Percentiles rank a stretch among this genome's conserved stretches.
Evolutionary conservation across 2,888 invertebrate genomes (phyloP).

Genomic region (Leptopilina drosophilae): DNA sequence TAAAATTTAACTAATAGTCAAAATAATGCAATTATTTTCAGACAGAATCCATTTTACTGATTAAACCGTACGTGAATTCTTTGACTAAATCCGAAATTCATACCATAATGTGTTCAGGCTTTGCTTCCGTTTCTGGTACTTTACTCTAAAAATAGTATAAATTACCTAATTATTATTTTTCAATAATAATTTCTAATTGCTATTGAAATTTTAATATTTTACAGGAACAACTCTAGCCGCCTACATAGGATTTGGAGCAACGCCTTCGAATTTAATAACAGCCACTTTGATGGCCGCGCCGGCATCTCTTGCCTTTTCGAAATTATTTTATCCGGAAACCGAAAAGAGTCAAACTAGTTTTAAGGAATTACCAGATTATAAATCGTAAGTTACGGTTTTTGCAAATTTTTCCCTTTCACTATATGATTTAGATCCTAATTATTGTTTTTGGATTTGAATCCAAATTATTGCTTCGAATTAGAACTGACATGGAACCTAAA

Average conservation of each 20-base stretch:
- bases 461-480: background rate
- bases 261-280: constrained; percentile 91
- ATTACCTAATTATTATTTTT: too few relatives aligned
- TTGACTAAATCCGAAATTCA: constrained; percentile 95
- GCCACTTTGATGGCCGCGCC: constrained; percentile 98
- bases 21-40: constrained; percentile 73
- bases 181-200: too few relatives aligned
- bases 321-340: constrained; percentile 95
- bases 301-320: constrained; percentile 92
- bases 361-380: constrained; percentile 85
- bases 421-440: too few relatives aligned
- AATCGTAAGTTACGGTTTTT: constrained; percentile 80
- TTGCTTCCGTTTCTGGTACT: constrained; percentile 93
- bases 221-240: constrained; percentile 92
- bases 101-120: constrained; percentile 95
- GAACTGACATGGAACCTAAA: background rate
- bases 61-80: constrained; percentile 90
- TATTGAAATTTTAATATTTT: constrained; percentile 56
- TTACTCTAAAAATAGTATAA: background rate
- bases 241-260: constrained; percentile 93
- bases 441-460: too few relatives aligned
- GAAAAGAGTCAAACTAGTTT: constrained; percentile 87
- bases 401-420: too few relatives aligned
- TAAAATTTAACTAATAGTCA: too few relatives aligned
- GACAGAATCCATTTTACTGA: constrained; percentile 93